Evolutionary conservation across 2,113 vertebrate genomes (phyloP).

Genomic region (Psilopogon haemacephalus): DNA sequence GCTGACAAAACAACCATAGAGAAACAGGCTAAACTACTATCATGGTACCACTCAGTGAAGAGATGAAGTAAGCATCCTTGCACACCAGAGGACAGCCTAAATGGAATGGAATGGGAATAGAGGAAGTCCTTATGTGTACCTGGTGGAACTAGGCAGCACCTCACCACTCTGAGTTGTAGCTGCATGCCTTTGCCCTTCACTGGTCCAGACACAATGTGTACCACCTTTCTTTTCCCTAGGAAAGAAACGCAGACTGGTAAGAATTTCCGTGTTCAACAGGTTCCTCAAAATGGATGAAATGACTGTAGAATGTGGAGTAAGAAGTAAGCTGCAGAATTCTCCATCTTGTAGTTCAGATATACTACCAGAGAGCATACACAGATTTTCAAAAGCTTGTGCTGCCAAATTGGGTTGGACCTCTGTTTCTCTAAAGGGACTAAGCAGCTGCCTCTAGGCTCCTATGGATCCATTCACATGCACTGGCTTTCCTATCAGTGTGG

Average conservation of each 20-base stretch:
- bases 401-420: background rate
- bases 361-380: background rate
- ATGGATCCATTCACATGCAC: rapidly evolving
- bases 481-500: background rate
- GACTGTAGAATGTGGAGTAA: background rate
- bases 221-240: background rate
- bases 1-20: background rate
- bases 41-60: background rate
- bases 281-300: background rate
- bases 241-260: background rate
- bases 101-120: background rate
- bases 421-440: background rate
- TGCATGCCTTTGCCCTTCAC: background rate
- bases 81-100: background rate
- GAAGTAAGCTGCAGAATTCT: background rate
- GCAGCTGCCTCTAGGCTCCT: background rate
- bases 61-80: background rate
- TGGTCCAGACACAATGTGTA: background rate
- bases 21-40: background rate
- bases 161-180: background rate
- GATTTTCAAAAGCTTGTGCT: background rate
- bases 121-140: background rate
- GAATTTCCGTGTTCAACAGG: background rate
- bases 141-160: background rate
- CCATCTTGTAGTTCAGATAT: background rate